phyloP scores from a whole-genome alignment of 2,888 invertebrate species.

The Heteropelma amictum region DNA sequence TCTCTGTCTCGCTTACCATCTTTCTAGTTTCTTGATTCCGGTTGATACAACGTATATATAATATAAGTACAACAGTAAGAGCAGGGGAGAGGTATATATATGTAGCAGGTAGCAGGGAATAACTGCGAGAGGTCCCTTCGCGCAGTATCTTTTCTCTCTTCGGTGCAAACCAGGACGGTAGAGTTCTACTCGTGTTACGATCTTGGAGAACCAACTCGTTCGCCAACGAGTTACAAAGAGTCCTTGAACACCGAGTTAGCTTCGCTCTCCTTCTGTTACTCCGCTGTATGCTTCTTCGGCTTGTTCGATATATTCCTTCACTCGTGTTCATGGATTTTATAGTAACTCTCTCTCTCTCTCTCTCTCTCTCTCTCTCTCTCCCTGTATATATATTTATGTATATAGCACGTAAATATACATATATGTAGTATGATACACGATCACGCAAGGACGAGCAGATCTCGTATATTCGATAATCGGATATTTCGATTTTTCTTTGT shows the following conservation, averaged over 20 bases:
- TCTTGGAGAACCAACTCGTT: conserved; percentile 41
- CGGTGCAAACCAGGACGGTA: conserved; percentile 35
- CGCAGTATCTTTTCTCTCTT: background rate
- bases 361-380: too few species aligned
- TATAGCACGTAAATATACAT: background rate
- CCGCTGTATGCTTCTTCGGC: conserved; percentile 1
- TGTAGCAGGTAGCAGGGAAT: conserved; percentile 27
- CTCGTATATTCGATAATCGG: too few species aligned
- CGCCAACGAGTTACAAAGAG: conserved; percentile 22
- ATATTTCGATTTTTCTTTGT: too few species aligned
- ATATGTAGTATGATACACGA: too few species aligned
- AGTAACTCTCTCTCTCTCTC: too few species aligned
- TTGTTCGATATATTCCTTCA: conserved; percentile 3
- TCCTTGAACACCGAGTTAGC: conserved; percentile 31
- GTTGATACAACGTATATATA: conserved; percentile 38
- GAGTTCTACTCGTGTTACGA: conserved; percentile 45
- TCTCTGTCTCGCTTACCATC: conserved; percentile 8
- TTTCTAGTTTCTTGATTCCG: conserved; percentile 36
- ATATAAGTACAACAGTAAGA: conserved; percentile 30
- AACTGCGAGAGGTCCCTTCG: conserved; percentile 32
- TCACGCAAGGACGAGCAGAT: too few species aligned
- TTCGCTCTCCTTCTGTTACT: conserved; percentile 20
- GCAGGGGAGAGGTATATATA: conserved; percentile 31
- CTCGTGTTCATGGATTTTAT: conserved; percentile 23
- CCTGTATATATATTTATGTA: background rate